Evolutionary conservation across 2,797 vertebrate genomes (phyloP), one percentile per base, ranked within the genome.

Genomic region (Aphelocoma californica): DNA sequence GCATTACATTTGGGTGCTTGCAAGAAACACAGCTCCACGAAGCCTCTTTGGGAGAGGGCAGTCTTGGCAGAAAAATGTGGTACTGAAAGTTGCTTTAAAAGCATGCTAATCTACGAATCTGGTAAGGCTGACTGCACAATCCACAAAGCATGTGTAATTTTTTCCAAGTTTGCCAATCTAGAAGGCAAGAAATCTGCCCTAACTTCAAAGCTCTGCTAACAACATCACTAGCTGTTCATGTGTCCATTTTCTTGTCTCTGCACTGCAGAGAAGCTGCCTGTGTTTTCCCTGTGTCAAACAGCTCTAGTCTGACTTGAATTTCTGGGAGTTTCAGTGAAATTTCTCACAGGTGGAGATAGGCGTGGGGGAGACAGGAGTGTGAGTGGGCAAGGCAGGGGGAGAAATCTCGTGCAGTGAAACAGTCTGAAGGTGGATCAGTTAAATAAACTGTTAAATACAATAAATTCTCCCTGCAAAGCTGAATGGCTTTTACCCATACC

Each of bases 371-470:
- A 73, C 66, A 84, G 36, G 69, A 85, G 26, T 24, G 26, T 48
- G 73, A 86, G 77, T 48, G 44, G 80, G 81, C 62, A 57, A 54
- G 23, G 67, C 32, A 64, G 29, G 23, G 44, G 57, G 75, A 83
- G 65, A 44, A 91, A 74, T 91, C 73, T 86, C 1, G 0, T 65
- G 44, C 50, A 34, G 31, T 58, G 44, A 87, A 88, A 72, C 17
- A 34, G 47, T 45, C 74, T 85, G 78, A 88, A 91, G 72, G 53
- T 42, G 42, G 57, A 81, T 91, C 69, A 75, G 42, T 78, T 97
- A 94, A 90, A 86, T 56, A 93, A 91, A 81, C 92, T 60, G 61
- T 53, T 90, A 86, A 89, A 85, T 85, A 28, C 36, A 85, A 40
- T 58, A 74, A 89, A 92, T 84, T 72, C 60, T 66, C 24, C 0